phyloP scores from a whole-genome alignment of 2,888 invertebrate genomes.

The Drosophila fungiperda region DNA sequence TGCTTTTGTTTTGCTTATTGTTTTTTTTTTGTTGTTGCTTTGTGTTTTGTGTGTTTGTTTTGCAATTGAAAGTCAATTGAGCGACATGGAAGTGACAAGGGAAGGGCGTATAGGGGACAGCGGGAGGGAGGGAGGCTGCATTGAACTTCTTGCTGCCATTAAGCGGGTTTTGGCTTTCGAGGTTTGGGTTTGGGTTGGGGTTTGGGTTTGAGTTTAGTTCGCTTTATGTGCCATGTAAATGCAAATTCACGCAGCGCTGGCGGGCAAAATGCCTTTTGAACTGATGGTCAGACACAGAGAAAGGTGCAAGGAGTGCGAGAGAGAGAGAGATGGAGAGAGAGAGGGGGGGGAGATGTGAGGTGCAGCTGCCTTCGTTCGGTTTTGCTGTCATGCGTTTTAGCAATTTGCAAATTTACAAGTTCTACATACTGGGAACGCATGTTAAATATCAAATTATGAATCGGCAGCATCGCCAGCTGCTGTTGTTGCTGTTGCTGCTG shows the following conservation, averaged over 20 bases:
- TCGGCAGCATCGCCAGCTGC: slow-evolving; percentile 57
- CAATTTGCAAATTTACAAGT: slow-evolving; percentile 80
- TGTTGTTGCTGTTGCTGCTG: slow-evolving; percentile 6
- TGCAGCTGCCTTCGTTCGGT: slow-evolving; percentile 42
- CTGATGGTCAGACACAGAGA: slow-evolving; percentile 20
- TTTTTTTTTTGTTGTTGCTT: slow-evolving; percentile 22
- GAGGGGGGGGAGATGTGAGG: not conserved
- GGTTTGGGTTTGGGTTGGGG: slow-evolving; percentile 12
- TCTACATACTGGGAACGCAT: slow-evolving; percentile 67
- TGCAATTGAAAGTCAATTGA: slow-evolving; percentile 67
- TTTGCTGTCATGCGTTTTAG: slow-evolving; percentile 72
- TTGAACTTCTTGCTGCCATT: slow-evolving; percentile 42
- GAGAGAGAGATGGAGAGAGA: not conserved
- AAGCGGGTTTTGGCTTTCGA: slow-evolving; percentile 10
- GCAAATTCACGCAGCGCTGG: slow-evolving; percentile 73
- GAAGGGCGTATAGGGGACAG: not conserved
- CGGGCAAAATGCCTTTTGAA: slow-evolving; percentile 55
- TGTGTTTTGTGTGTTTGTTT: slow-evolving; percentile 46
- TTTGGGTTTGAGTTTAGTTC: slow-evolving; percentile 20
- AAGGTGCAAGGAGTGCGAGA: not conserved
- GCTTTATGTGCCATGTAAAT: slow-evolving; percentile 65
- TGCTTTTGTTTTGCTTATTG: slow-evolving; percentile 34
- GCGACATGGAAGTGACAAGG: slow-evolving; percentile 14
- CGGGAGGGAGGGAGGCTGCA: slow-evolving; percentile 42
- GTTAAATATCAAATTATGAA: slow-evolving; percentile 79